Evolutionary conservation across 1,140 invertebrate genomes (phyloP), one percentile per base, ranked within the genome.

Genomic region (Centruroides sculpturatus): DNA sequence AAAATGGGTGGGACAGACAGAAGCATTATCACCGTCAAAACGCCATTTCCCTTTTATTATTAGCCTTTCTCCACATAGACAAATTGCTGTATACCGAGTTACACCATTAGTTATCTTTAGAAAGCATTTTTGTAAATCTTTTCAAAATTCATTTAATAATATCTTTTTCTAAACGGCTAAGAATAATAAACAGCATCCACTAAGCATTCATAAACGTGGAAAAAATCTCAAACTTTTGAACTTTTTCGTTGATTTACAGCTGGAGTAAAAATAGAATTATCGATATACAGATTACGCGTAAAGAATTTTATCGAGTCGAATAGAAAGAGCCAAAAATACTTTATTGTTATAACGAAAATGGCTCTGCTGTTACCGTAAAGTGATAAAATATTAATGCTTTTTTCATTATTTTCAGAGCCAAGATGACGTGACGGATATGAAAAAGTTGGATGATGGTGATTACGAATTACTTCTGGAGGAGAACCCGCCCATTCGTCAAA

Each of bases 361-460:
- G 23, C 23, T 23, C 23, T 23, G 23, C 23, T 23, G 23, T 23
- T 23, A 23, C 23, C 23, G 23, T 23, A 23, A 23, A 23, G 54
- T 35, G 10, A 10, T 10, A 34, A 13, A 35, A 55, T 12, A 13
- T 10, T 10, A 55, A 10, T 41, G 36, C 9, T 55, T 13, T 23
- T 10, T 23, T 10, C 23, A 10, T 10, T 55, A 13, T 34, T 13
- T 36, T 5, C 55, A 56, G 55, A 36, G 35, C 46, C 12, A 53
- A 36, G 51, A 53, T 6, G 23, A 35, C 36, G 60, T 60, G 59
- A 61, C 60, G 23, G 49, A 57, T 11, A 58, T 59, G 4, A 51
- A 55, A 48, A 59, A 59, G 46, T 53, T 59, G 52, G 59, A 55
- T 13, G 60, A 64, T 58, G 66, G 60, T 47, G 66, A 65, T 13